Evolutionary conservation across 2,888 invertebrate species (phyloP), one percentile per base, ranked within the genome.

Genomic region (Diaphora mendica): DNA sequence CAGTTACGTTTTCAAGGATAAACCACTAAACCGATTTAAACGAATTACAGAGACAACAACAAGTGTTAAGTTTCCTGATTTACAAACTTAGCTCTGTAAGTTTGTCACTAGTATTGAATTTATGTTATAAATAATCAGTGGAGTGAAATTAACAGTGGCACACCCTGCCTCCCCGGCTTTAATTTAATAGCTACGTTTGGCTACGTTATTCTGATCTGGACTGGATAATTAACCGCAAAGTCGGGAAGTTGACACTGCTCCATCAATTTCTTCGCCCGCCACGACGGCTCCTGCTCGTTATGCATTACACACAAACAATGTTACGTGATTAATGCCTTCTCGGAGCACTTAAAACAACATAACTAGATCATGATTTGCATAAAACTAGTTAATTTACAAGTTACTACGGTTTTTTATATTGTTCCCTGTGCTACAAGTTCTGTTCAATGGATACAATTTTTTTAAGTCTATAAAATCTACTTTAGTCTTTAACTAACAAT

Each of bases 261-360:
- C 93, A 94, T 95, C 93, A 94, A 94, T 94, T 92, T 91, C 89
- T 90, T 82, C 87, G 80, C 86, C 83, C 85, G 84, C 89, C 89
- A 82, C 86, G 77, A 74, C 80, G 83, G 81, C 84, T 81, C 82
- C 82, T 75, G 79, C 89, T 88, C 90, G 90, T 91, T 91, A 90
- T 90, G 88, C 91, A 90, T 91, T 90, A 91, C 91, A 90, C 88
- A 90, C 90, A 92, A 93, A 94, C 94, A 94, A 93, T 94, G 93
- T 94, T 90, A 91, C 87, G 86, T 94, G 94, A 95, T 95, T 94
- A 94, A 95, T 95, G 93, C 89, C 89, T 91, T 89, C 90, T 87
- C 84, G 82, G 85, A 88, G 88, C 91, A 90, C 92, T 92, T 90
- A 90, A 83, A 91, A 90, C 89, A 89, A 87, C 88, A 90, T 83